Conservation (phyloP, 1,140 invertebrate species). For the Drosophila nigromelanica region DNA sequence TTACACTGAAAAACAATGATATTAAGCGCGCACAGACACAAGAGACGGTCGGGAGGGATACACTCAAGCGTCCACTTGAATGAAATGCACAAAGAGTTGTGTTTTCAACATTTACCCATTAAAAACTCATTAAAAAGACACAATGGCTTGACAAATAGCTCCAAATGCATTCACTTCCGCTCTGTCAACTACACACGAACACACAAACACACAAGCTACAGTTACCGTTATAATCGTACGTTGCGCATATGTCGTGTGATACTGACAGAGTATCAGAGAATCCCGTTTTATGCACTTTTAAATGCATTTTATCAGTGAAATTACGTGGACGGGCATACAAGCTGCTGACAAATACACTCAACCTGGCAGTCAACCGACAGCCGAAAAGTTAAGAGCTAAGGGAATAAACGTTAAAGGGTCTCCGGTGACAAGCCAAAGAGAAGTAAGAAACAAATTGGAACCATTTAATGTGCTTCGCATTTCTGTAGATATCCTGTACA, state of each 20-base stretch:
- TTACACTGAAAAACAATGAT: conserved; percentile 68
- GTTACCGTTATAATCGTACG: conserved; percentile 5
- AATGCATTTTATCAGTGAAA: conserved; percentile 74
- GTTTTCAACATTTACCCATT: conserved; percentile 74
- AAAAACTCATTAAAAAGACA: conserved; percentile 78
- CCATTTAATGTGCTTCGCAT: not conserved
- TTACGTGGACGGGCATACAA: conserved; percentile 44
- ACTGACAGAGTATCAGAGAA: conserved; percentile 39
- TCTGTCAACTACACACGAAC: conserved; percentile 11
- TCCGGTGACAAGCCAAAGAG: conserved; percentile 3
- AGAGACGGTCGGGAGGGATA: not conserved
- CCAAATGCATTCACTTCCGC: conserved; percentile 64
- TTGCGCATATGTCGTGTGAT: conserved; percentile 61
- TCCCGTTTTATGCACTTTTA: conserved; percentile 55
- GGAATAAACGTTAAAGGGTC: conserved; percentile 6
- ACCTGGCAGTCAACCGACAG: conserved; percentile 31
- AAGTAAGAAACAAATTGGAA: not conserved
- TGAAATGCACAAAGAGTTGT: conserved; percentile 57
- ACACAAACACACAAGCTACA: not conserved
- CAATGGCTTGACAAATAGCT: conserved; percentile 79
- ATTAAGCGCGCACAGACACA: conserved; percentile 49
- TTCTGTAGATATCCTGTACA: not conserved
- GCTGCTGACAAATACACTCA: conserved; percentile 47
- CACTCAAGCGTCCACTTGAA: conserved; percentile 52
- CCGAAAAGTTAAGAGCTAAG: conserved; percentile 14